Conservation (phyloP, 1,140 invertebrate genomes). For the Drosophila elegans region DNA sequence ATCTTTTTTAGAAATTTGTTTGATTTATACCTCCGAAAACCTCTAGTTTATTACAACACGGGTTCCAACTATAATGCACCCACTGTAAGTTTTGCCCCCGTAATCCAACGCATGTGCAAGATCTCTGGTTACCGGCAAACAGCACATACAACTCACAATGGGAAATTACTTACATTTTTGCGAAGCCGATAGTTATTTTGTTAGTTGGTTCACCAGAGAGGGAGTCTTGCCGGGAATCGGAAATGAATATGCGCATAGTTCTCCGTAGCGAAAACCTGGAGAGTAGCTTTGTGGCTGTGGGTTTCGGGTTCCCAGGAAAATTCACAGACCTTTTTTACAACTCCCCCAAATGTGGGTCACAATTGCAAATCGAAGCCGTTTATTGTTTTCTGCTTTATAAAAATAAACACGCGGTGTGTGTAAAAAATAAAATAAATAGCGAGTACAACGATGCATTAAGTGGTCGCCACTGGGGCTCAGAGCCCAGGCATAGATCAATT, state of each 20-base stretch:
- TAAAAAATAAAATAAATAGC: conserved; percentile 72
- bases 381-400: conserved; percentile 72
- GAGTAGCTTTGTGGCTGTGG: not conserved
- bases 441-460: conserved; percentile 49
- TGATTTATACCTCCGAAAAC: too few relatives aligned
- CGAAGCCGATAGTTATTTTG: conserved; percentile 50
- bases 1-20: not conserved
- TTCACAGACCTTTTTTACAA: conserved; percentile 52
- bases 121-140: conserved; percentile 47
- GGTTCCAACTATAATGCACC: not conserved
- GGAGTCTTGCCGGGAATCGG: conserved; percentile 34
- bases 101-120: conserved; percentile 25
- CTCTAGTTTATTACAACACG: too few relatives aligned
- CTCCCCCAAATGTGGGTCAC: conserved; percentile 61
- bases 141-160: conserved; percentile 11
- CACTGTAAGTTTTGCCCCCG: conserved; percentile 7
- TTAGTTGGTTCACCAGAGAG: conserved; percentile 68
- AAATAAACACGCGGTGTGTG: conserved; percentile 60
- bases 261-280: conserved; percentile 34
- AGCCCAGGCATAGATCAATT: conserved; percentile 58
- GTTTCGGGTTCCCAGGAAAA: conserved; percentile 32
- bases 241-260: conserved; percentile 48
- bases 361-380: conserved; percentile 59
- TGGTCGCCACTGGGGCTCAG: conserved; percentile 48
- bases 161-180: conserved; percentile 69